Base-by-base conservation (phyloP, 2,797 vertebrate genomes). In the Xenops minutus region DNA sequence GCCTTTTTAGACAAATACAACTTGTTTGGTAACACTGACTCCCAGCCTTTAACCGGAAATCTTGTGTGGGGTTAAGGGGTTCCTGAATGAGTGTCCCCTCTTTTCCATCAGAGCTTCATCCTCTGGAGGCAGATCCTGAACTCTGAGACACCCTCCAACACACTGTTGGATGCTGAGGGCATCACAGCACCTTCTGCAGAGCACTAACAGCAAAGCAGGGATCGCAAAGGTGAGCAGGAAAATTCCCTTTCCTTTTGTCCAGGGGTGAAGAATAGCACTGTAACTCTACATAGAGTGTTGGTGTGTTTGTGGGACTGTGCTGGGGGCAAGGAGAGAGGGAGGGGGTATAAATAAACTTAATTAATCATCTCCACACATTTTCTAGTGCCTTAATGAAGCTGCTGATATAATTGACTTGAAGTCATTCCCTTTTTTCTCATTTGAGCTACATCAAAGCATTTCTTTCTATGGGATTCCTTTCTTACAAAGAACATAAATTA, bases 11-110 rank as follows among this genome's bases (percentile, higher is more conserved):
- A 23, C 32, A n/a, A 56, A 34, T 21, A 34, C 32, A 14, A 23
- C 13, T n/a, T n/a, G 52, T n/a, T n/a, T 55, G 54, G 20, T 55
- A 22, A 23, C 14, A 7, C 9, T 9, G 21, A 55, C 20, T 20
- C 37, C 18, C 27, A 34, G 2, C 1, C 24, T 69, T 75, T 58
- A 51, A 43, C 62, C 46, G 74, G 66, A 43, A 78, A 80, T 39
- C 20, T 36, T 8, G 10, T 0, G 0, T 18, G 29, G 24, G 1
- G 4, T 11, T 16, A 23, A 7, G 5, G 7, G 54, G 39, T 44
- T 72, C 37, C 74, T 78, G 41, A 64, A 37, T 11, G 15, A 7
- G 8, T 20, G 18, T 58, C 11, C 46, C n/a, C 30, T 23, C 39
- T 63, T 79, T 59, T 18, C 52, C 43, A 32, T 10, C 8, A 6